Percentiles rank a stretch among this genome's conserved stretches.
These are phyloP conservation scores for Erythrocercus mccallii DNA, from an alignment of 2,113 vertebrate genomes.

Conservation along the genomic window DNA sequence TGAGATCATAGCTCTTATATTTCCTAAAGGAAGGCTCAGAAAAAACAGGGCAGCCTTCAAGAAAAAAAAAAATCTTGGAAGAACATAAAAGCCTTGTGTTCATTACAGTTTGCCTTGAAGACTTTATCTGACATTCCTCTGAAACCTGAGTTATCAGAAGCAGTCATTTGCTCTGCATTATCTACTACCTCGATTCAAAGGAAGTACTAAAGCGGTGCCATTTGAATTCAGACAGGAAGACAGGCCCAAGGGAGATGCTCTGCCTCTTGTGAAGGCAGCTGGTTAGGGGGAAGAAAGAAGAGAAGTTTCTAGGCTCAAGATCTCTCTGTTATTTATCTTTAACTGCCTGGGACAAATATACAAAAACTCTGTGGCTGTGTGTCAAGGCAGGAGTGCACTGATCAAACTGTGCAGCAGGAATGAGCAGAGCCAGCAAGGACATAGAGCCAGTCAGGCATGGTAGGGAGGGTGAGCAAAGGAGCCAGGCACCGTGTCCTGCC, in stretches of 20 bases:
- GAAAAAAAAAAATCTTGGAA: conserved; percentile 23
- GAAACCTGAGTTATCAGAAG: conserved; percentile 34
- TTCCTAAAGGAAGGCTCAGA: conserved; percentile 24
- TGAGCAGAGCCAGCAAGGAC: not conserved
- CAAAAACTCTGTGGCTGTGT: not conserved
- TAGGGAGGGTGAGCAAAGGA: not conserved
- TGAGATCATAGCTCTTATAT: not conserved
- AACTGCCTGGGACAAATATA: not conserved
- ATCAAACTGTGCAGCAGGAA: not conserved
- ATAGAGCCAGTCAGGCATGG: fast-evolving
- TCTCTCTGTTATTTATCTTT: not conserved
- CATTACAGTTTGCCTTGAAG: conserved; percentile 42
- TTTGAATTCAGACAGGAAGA: not conserved
- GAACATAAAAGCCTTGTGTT: conserved; percentile 26
- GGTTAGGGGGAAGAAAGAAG: not conserved
- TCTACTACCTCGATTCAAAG: not conserved
- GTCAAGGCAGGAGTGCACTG: not conserved
- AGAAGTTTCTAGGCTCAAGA: not conserved
- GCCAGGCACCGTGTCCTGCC: fast-evolving
- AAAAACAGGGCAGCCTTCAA: conserved; percentile 4
- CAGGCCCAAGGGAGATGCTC: not conserved
- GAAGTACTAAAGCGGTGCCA: not conserved
- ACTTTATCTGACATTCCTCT: conserved; percentile 22
- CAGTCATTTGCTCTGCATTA: conserved; percentile 6
- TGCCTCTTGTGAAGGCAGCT: not conserved